Conservation (phyloP, 2,797 vertebrate genomes). For the Hoplostethus mediterraneus region DNA sequence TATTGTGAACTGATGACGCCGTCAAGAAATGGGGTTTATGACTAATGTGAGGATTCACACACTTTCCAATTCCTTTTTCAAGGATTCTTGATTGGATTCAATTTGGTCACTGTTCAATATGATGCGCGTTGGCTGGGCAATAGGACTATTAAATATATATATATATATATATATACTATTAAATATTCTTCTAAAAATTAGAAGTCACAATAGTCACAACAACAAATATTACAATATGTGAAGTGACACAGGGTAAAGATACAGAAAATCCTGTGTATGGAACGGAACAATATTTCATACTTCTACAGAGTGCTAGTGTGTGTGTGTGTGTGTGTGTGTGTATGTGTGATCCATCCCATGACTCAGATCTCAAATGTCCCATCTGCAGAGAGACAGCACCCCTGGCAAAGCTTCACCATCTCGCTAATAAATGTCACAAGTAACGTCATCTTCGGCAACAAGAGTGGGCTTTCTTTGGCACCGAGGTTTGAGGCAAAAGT, state of each 20-base stretch:
- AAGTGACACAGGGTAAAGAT: no score
- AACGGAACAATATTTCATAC: background rate
- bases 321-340: constrained; percentile 8
- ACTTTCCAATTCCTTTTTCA: no score
- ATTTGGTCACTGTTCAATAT: no score
- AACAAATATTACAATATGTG: no score
- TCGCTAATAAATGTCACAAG: constrained; percentile 43
- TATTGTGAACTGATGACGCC: no score
- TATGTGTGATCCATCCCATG: constrained; percentile 32
- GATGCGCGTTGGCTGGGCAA: no score
- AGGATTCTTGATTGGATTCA: background rate
- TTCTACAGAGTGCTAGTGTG: background rate
- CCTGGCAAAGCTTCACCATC: constrained; percentile 22
- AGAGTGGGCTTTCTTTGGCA: background rate
- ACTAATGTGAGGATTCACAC: no score
- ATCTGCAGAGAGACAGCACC: constrained; percentile 37
- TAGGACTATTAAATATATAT: no score
- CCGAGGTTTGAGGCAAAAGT: background rate
- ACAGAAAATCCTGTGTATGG: background rate
- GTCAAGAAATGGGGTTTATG: no score
- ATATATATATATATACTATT: no score
- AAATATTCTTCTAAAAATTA: no score
- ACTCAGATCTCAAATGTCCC: constrained; percentile 51
- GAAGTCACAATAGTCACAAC: no score
- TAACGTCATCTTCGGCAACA: constrained; percentile 19